Evolutionary conservation across 2,113 vertebrate genomes (phyloP), one percentile per base, ranked within the genome.

Genomic region (Limnothrissa miodon): DNA sequence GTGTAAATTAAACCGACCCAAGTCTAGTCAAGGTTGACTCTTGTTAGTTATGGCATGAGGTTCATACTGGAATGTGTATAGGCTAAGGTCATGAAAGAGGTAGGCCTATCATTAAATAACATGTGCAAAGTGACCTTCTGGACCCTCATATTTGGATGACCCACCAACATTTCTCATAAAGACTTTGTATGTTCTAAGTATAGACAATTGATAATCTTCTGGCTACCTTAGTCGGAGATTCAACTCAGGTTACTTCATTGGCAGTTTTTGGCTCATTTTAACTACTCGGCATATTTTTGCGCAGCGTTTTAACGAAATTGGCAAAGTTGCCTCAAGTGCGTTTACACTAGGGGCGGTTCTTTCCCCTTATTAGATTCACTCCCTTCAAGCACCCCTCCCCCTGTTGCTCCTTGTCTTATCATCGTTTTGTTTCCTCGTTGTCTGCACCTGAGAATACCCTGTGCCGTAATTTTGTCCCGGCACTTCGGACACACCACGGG

Each of bases 341-440:
- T 86, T 90, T 42, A 80, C 88, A 91, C 79, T 51, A 89, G 90
- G 93, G 94, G 92, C 92, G 93, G 91, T 83, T 90, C 93, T 93
- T 90, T 89, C 80, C 89, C 89, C 90, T 91, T 87, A 87, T 88
- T 86, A 85, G 70, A 78, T 88, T 83, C 87, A 89, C 88, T 89
- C 90, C 90, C 90, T 89, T 80, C 51, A 79, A 53, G 81, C 80
- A 59, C 85, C 86, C 83, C 66, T 81, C 83, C 74, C 81, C 42
- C 70, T 79, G 74, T 85, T 80, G 80, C 85, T 59, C 44, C 74
- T 74, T 84, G 36, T 91, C 87, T 90, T 86, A 84, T 83, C 86
- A 74, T 82, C 48, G 45, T 70, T 81, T 70, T 85, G 51, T 84
- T 82, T 84, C 80, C 59, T 80, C 36, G 78, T 84, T 82, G 53